These are phyloP conservation scores for Parnassius smintheus DNA, from an alignment of 2,888 invertebrate genomes.

Conservation along the genomic window DNA sequence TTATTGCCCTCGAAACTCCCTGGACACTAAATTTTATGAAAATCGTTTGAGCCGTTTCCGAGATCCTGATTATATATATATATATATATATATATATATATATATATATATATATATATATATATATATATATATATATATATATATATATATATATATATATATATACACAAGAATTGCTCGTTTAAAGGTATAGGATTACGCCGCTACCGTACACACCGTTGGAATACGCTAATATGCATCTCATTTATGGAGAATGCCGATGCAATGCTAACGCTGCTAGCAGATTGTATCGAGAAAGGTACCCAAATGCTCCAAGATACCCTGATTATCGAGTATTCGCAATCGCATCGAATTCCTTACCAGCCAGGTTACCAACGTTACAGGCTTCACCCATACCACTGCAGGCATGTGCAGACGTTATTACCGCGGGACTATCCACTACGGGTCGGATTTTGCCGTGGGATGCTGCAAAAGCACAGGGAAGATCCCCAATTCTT, in stretches of 20 bases:
- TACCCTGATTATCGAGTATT: constrained; percentile 25
- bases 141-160: too few relatives aligned
- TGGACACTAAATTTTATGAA: too few relatives aligned
- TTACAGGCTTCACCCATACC: constrained; percentile 28
- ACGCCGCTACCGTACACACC: neutral
- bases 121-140: too few relatives aligned
- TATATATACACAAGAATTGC: too few relatives aligned
- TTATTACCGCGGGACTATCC: constrained; percentile 29
- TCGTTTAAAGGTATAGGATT: too few relatives aligned
- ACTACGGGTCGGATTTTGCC: constrained; percentile 29
- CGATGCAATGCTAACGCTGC: constrained; percentile 1
- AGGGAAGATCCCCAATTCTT: constrained; percentile 31
- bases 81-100: too few relatives aligned
- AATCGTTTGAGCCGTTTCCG: too few relatives aligned
- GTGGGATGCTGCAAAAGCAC: constrained; percentile 28
- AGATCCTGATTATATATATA: too few relatives aligned
- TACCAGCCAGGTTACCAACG: constrained; percentile 28
- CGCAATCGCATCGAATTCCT: constrained; percentile 29
- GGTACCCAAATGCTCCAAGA: too few relatives aligned
- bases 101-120: too few relatives aligned
- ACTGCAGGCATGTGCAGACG: constrained; percentile 30
- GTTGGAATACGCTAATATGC: neutral
- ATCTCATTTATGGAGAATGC: too few relatives aligned
- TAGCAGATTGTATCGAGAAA: neutral
- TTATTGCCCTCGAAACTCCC: too few relatives aligned